A percentile compares a stretch with the other conserved stretches of the same genome.
phyloP scores from a whole-genome alignment of 2,797 vertebrate genomes.

The Notolabrus celidotus region DNA sequence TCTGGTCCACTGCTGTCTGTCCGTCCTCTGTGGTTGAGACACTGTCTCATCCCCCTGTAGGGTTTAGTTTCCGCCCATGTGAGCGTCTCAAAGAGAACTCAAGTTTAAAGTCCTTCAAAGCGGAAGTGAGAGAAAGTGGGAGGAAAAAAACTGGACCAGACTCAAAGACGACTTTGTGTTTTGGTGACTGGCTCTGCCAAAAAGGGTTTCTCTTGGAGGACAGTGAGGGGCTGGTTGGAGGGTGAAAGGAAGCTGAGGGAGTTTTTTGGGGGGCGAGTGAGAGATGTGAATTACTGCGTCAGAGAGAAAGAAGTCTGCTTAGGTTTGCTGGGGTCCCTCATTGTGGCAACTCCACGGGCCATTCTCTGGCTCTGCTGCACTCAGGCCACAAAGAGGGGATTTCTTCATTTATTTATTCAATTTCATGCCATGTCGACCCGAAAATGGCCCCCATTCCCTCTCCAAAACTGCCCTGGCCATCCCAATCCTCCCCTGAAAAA shows the following conservation, averaged over 20 bases:
- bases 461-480: constrained; percentile 72
- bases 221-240: constrained; percentile 63
- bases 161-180: constrained; percentile 93
- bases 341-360: constrained; percentile 75
- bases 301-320: constrained; percentile 73
- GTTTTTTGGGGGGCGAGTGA: constrained; percentile 56
- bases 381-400: constrained; percentile 88
- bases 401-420: constrained; percentile 91
- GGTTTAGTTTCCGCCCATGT: constrained; percentile 78
- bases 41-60: constrained; percentile 47
- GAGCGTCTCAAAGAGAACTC: constrained; percentile 88
- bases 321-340: constrained; percentile 75
- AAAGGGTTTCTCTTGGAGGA: constrained; percentile 77
- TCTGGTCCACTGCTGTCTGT: constrained; percentile 26
- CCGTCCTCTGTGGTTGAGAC: constrained; percentile 46
- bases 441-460: constrained; percentile 80
- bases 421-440: constrained; percentile 84
- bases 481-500: constrained; percentile 57
- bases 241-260: constrained; percentile 57
- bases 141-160: constrained; percentile 77
- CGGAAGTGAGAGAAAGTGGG: constrained; percentile 85
- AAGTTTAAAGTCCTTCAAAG: constrained; percentile 89
- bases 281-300: constrained; percentile 88
- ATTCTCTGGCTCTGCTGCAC: constrained; percentile 89
- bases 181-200: constrained; percentile 77